phyloP scores from a whole-genome alignment of 2,888 invertebrate species.

The Argynnis bischoffii region DNA sequence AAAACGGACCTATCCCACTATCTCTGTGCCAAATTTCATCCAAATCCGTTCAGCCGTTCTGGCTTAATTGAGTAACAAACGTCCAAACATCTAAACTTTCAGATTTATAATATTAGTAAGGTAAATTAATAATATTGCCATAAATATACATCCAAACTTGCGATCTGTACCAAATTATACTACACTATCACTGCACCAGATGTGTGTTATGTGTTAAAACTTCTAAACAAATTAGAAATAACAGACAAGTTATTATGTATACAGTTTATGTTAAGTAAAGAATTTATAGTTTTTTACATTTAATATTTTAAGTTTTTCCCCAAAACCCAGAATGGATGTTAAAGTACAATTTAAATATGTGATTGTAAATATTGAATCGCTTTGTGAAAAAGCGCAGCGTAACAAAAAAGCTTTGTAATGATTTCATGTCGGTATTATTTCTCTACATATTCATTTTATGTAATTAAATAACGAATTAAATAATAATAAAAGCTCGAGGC shows the following conservation, averaged over 20 bases:
- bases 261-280: not conserved
- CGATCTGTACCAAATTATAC: no score
- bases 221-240: no score
- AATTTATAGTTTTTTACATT: slow-evolving; percentile 1
- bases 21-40: no score
- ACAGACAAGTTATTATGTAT: not conserved
- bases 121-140: no score
- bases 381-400: slow-evolving; percentile 17
- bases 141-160: no score
- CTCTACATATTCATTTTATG: slow-evolving; percentile 17
- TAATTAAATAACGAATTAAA: slow-evolving; percentile 11
- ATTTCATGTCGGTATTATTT: slow-evolving; percentile 17
- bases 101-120: no score
- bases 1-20: no score
- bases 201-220: no score
- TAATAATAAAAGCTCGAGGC: not conserved
- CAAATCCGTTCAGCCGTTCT: no score
- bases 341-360: slow-evolving; percentile 20
- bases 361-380: slow-evolving; percentile 21
- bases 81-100: no score
- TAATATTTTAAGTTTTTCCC: slow-evolving; percentile 2
- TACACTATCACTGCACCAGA: no score
- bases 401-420: slow-evolving; percentile 19
- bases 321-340: slow-evolving; percentile 16
- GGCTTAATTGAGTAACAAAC: no score